These are phyloP conservation scores for Sarcophaga carnaria DNA, from an alignment of 2,888 invertebrate genomes.

Conservation along the genomic window DNA sequence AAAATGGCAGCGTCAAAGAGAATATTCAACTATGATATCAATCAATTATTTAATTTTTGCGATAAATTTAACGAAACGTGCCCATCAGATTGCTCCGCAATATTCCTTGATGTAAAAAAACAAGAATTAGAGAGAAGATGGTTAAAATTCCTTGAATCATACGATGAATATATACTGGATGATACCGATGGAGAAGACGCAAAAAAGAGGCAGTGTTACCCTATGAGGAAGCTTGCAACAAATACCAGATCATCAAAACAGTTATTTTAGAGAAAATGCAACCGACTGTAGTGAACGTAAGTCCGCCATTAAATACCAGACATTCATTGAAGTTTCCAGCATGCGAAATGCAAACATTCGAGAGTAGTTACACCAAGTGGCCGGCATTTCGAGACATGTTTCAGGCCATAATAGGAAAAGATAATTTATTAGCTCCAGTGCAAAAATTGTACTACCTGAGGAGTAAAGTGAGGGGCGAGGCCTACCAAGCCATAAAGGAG, in stretches of 20 bases:
- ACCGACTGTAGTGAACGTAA: too few species aligned
- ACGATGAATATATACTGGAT: not conserved
- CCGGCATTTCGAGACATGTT: too few species aligned
- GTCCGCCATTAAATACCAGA: too few species aligned
- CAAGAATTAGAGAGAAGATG: constrained; percentile 13
- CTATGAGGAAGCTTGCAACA: not conserved
- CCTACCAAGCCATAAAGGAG: not conserved
- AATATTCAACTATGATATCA: too few species aligned
- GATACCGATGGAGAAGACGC: not conserved
- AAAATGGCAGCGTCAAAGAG: too few species aligned
- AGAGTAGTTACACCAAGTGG: too few species aligned
- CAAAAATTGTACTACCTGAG: not conserved
- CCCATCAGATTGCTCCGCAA: constrained; percentile 32
- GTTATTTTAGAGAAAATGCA: too few species aligned
- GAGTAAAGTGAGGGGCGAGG: constrained; percentile 3
- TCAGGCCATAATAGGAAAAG: too few species aligned
- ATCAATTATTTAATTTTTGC: too few species aligned
- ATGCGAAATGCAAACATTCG: too few species aligned
- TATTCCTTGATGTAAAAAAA: not conserved
- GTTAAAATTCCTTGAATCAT: not conserved
- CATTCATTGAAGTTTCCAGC: too few species aligned
- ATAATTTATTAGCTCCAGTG: too few species aligned
- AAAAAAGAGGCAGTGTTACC: not conserved
- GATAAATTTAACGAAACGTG: not conserved
- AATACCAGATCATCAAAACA: not conserved